Base-by-base conservation (phyloP, 2,113 vertebrate genomes). In the Hippolais icterina region DNA sequence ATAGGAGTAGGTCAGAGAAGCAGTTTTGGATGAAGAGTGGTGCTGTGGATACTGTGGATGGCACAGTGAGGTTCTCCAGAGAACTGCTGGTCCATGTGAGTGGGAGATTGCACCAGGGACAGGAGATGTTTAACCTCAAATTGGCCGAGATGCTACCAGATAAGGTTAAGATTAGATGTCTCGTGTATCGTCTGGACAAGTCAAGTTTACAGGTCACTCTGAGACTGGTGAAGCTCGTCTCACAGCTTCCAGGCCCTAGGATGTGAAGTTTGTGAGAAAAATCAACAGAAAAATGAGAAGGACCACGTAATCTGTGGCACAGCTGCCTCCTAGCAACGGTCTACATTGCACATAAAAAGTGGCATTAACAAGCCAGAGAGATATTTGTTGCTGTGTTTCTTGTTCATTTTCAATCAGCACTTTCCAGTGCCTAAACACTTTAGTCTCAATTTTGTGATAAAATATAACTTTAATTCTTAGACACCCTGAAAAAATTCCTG, bases 221-320 rank as follows among this genome's bases (percentile, higher is more conserved):
- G 56, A 61, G 77, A 52, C 27, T 50, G 52, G 50, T 1, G 1
- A 87, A 82, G 37, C 11, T 56, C 27, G 54, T 66, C 50, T 15
- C 35, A 54, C 15, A 81, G 35, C 47, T 90, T 77, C 37, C 31
- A 69, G 70, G 28, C 12, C 29, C 29, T 15, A 16, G 16, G 68
- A 69, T 52, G 35, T 5, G 37, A 29, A 16, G 24, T 31, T 21
- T 77, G 18, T n/a, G 63, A 1, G 20, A 77, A 69, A 75, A 84
- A 53, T 16, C 15, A 8, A 21, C 9, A 19, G 9, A 65, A n/a
- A 88, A 83, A 66, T 21, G 12, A 70, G 60, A 57, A 68, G 39
- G 9, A 23, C 24, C 11, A 3, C 2, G 1, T 17, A 59, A 59
- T 6, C 23, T 0, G 0, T 39, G 59, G 19, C 54, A 80, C 59